Conservation (phyloP, 1,140 invertebrate genomes). For the Bactericera cockerelli region DNA sequence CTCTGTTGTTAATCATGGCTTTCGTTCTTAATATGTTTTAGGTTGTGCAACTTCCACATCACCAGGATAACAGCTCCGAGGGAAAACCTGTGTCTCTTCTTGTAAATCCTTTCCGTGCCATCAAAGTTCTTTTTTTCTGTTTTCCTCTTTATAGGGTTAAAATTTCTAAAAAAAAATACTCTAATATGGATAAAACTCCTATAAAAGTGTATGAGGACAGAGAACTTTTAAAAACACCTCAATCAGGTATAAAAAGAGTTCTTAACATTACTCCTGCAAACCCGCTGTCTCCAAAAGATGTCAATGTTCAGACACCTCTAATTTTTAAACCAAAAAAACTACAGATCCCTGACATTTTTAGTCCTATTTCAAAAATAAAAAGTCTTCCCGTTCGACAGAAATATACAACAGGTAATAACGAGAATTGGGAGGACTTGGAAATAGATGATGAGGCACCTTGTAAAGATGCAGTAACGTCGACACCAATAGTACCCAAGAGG, state of each 20-base stretch:
- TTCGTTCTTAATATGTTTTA: no score
- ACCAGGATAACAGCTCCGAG: no score
- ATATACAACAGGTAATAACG: background rate
- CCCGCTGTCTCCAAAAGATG: slow-evolving; percentile 1
- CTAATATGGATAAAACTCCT: background rate
- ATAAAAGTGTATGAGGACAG: background rate
- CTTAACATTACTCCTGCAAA: background rate
- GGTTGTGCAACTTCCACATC: no score
- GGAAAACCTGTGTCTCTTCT: no score
- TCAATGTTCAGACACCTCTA: background rate
- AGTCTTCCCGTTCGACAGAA: background rate
- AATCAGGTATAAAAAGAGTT: background rate
- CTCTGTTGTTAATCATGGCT: no score
- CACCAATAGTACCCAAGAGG: background rate
- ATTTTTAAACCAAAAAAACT: slow-evolving; percentile 6
- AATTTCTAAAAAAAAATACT: no score
- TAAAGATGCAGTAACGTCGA: background rate
- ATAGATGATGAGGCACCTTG: background rate
- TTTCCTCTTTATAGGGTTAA: no score
- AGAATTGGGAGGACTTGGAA: background rate
- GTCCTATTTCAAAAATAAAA: background rate
- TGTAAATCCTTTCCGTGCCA: no score
- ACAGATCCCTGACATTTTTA: background rate
- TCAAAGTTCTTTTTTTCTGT: no score
- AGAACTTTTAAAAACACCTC: background rate